Evolutionary conservation across 1,140 invertebrate genomes (phyloP), one percentile per base, ranked within the genome.

Genomic region (Sipha flava): DNA sequence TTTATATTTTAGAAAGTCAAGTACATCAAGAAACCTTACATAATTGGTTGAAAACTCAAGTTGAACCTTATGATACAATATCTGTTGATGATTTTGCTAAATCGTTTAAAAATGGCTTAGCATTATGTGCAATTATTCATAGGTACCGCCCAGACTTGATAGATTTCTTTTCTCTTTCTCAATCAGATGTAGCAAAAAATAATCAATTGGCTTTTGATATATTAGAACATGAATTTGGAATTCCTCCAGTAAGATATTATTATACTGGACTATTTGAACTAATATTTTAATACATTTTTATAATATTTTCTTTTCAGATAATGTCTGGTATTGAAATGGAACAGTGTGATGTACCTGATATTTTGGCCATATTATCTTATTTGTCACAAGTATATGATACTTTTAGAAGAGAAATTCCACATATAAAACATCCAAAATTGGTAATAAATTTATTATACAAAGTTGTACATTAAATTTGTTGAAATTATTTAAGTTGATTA

Each of bases 61-160:
- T 94, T 18, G 88, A 88, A 37, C 84, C 89, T 2, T 91, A 91
- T 84, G 88, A 90, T 79, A 86, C 88, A 54, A 87, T 94, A n/a
- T 86, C 87, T 43, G 88, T 94, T 29, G 87, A 88, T 37, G 90
- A 94, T 84, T 87, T 95, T 82, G 89, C 89, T 5, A 87, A 87
- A 37, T 92, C 91, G 1, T 95, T 94, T 86, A 90, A 90, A 84
- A 89, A 89, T 85, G 94, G 94, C 12, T 85, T 93, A 72, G 92
- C 92, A 6, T 87, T 95, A 73, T 94, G 92, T 87, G 92, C 92
- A n/a, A 90, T 96, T 45, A 90, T 96, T 81, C 89, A 92, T 85
- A 90, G 92, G 82, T 96, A 96, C 86, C 88, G 94, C 81, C 95
- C 95, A n/a, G 92, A 96, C 87, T 87, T 97, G 23, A 88, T 97